Base-by-base conservation (phyloP, 2,888 invertebrate species). In the Spilarctia lutea region DNA sequence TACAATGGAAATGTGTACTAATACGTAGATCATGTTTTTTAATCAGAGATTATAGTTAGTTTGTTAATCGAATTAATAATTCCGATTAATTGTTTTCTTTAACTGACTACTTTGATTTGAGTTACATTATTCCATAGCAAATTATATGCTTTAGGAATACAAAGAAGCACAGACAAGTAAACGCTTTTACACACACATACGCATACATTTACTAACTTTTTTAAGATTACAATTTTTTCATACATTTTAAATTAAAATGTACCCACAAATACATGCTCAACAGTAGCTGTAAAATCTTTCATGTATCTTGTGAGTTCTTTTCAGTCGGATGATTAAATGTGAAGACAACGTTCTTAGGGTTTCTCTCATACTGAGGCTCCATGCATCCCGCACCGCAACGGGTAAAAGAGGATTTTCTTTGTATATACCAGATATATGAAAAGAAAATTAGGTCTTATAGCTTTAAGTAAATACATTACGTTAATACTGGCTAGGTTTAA, bases 281-380 rank as follows among this genome's bases (percentile, higher is more conserved):
- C 10, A 56, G 56, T 18, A 60, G 20, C 27, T 70, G n/a, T 39
- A 60, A 71, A 71, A 45, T 71, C 45, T 63, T 24, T 63, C 30
- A 16, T 68, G 68, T 39, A 35, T 16, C 30, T 66, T 30, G 56
- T 35, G 42, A 66, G 65, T 69, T 70, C 74, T 65, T 68, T 75
- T 68, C 71, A 71, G 35, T 48, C 68, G 71, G 73, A 68, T 82
- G 78, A 83, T 83, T 84, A 84, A 81, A 84, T 73, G 72, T 73
- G 69, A 65, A 84, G 75, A 79, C 76, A 82, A 80, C 81, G 74
- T 76, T 81, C 63, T 72, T 81, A 80, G 48, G 85, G 85, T 70
- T 85, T 84, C 83, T 35, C 68, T 79, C 65, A 81, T 75, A 78
- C 33, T 60, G 56, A 35, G 71, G 65, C 76, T 76, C 74, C 71